Evolutionary conservation across 2,113 vertebrate genomes (phyloP).

Genomic region (Platanista minor): DNA sequence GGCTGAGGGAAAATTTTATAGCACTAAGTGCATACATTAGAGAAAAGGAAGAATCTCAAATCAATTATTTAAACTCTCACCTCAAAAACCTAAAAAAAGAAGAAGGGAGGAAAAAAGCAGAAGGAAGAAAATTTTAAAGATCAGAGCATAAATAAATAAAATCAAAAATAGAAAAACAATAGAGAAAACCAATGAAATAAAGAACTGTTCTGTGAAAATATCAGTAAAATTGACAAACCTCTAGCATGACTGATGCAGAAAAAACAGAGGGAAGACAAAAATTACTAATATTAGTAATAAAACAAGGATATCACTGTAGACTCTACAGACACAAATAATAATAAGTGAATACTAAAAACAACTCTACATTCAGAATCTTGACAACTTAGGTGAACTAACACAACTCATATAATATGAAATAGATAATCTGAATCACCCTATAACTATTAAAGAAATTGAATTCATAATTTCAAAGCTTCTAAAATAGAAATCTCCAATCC

Average conservation of each 20-base stretch:
- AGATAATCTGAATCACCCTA: not conserved
- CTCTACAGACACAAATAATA: not conserved
- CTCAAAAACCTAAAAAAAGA: not conserved
- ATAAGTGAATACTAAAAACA: not conserved
- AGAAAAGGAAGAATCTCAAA: not conserved
- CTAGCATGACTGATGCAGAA: not conserved
- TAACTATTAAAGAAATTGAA: not conserved
- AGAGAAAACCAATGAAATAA: not conserved
- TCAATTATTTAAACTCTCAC: not conserved
- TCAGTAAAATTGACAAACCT: not conserved
- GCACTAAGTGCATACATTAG: not conserved
- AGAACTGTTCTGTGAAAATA: not conserved
- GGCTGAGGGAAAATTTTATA: not conserved
- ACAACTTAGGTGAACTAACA: not conserved
- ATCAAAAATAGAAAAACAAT: not conserved
- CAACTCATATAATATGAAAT: not conserved
- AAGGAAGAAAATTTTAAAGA: not conserved
- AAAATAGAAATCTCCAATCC: not conserved
- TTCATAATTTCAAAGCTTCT: not conserved
- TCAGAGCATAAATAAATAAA: not conserved
- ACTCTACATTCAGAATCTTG: not conserved
- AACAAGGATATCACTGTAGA: not conserved
- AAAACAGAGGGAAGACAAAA: not conserved
- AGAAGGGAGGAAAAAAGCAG: not conserved
- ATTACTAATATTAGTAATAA: not conserved